phyloP scores from a whole-genome alignment of 2,113 vertebrate genomes.

The Eleginops maclovinus region DNA sequence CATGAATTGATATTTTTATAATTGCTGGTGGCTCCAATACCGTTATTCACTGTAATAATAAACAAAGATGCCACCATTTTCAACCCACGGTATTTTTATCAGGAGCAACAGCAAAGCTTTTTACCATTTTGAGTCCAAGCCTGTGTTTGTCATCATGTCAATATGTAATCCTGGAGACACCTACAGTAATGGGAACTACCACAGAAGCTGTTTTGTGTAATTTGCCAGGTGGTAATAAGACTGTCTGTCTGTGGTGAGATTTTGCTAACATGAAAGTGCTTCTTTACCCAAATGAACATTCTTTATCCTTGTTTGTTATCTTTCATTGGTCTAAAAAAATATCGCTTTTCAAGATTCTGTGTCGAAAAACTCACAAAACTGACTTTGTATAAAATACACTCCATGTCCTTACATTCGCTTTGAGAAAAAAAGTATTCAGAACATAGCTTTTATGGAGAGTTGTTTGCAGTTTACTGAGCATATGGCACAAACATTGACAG shows the following conservation, averaged over 20 bases:
- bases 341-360: not conserved
- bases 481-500: not conserved
- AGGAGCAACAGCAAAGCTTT: too few species aligned
- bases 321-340: not conserved
- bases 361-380: too few species aligned
- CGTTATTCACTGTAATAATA: constrained; percentile 28
- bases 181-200: too few species aligned
- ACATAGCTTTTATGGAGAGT: too few species aligned
- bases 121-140: too few species aligned
- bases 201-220: too few species aligned
- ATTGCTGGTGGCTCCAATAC: constrained; percentile 27
- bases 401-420: not conserved
- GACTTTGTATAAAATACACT: not conserved
- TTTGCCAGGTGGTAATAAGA: too few species aligned
- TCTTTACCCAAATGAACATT: not conserved
- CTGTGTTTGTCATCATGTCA: too few species aligned
- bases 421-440: too few species aligned
- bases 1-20: constrained; percentile 34
- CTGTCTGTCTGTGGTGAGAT: too few species aligned
- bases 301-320: not conserved
- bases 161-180: too few species aligned
- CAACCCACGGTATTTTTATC: not conserved
- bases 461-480: not conserved
- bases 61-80: constrained; percentile 20
- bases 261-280: not conserved